A percentile compares a stretch with the other conserved stretches of the same genome.
Conservation (phyloP, 2,113 vertebrate genomes). For the Numida meleagris region DNA sequence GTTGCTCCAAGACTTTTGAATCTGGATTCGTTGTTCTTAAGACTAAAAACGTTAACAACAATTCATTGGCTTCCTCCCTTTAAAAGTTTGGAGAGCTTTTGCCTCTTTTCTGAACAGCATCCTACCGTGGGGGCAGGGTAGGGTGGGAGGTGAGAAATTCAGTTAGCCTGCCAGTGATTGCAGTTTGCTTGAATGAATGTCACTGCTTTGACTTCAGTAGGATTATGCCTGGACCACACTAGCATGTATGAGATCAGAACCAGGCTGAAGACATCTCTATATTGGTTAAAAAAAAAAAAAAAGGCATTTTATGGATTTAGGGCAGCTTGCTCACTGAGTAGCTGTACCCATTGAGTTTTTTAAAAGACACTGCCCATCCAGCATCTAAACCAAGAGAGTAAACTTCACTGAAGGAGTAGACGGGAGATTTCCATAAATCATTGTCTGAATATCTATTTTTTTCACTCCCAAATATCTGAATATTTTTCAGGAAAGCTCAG, state of each 20-base stretch:
- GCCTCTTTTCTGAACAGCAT: neutral
- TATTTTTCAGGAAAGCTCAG: neutral
- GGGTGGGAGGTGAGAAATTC: constrained; percentile 47
- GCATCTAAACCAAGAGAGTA: neutral
- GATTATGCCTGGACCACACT: constrained; percentile 10
- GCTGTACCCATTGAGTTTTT: neutral
- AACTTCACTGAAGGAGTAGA: neutral
- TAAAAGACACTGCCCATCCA: neutral
- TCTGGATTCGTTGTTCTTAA: neutral
- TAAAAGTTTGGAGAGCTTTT: constrained; percentile 8
- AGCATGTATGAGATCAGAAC: constrained; percentile 3
- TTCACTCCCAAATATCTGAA: neutral
- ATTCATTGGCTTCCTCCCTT: neutral
- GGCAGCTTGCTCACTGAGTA: neutral
- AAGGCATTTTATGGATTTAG: neutral
- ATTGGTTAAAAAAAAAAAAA: neutral
- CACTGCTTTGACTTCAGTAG: constrained; percentile 13
- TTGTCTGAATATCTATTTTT: neutral
- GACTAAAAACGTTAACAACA: neutral
- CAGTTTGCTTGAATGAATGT: constrained; percentile 32
- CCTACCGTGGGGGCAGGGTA: neutral
- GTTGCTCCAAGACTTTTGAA: neutral
- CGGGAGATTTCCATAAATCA: neutral
- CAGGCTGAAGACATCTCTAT: neutral
- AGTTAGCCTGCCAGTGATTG: neutral